These are phyloP conservation scores for Larimichthys polyactis DNA, from an alignment of 2,113 vertebrate genomes.

Conservation along the genomic window DNA sequence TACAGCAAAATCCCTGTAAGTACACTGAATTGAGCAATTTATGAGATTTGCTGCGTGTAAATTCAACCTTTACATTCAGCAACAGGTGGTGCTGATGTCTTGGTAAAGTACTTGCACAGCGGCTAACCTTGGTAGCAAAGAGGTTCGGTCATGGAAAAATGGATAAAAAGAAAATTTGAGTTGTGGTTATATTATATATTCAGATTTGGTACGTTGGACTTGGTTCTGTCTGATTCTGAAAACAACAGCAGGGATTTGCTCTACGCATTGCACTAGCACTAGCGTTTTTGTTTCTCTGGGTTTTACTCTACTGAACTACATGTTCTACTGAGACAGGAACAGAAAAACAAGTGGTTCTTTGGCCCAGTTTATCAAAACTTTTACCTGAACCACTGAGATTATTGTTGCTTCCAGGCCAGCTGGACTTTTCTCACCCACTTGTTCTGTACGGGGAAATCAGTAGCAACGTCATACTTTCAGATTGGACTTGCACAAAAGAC, in stretches of 20 bases:
- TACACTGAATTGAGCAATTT: too few species aligned
- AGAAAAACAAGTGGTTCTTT: neutral
- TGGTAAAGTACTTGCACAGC: too few species aligned
- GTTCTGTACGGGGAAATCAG: neutral
- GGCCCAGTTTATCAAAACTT: neutral
- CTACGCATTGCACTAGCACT: neutral
- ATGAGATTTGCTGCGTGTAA: too few species aligned
- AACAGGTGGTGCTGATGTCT: too few species aligned
- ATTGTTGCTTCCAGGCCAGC: neutral
- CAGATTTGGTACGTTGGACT: too few species aligned
- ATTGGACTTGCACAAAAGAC: constrained; percentile 6
- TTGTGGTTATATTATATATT: too few species aligned
- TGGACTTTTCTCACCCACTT: neutral
- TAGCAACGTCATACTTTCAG: neutral
- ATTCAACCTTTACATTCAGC: too few species aligned
- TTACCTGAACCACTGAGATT: neutral
- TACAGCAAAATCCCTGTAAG: too few species aligned
- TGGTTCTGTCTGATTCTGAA: too few species aligned
- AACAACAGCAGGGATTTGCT: neutral
- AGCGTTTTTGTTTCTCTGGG: neutral
- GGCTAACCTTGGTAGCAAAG: too few species aligned
- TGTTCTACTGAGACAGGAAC: neutral
- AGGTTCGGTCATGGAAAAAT: too few species aligned
- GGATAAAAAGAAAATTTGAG: too few species aligned
- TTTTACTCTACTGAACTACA: neutral